Base-by-base conservation (phyloP, 2,797 vertebrate genomes). In the Austrolebias charrua region DNA sequence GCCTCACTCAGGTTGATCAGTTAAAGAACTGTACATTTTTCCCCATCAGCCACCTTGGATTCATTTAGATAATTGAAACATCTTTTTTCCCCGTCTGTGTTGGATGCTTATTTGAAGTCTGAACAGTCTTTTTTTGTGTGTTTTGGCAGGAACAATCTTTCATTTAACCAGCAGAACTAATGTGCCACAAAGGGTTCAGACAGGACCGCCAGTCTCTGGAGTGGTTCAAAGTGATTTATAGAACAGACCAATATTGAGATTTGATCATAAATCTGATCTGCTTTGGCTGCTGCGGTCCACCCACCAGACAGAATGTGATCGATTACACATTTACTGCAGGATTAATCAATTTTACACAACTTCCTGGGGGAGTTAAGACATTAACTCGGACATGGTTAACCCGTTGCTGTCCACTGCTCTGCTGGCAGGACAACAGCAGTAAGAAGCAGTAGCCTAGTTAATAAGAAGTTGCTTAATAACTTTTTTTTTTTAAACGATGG, bases 21-120 rank as follows among this genome's bases (percentile, higher is more conserved):
- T 45, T 7, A 1, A 15, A 43, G 20, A 54, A 2, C 14, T n/a
- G 56, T 9, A 12, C 7, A 43, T 52, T 29, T 11, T 29, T 60
- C 42, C 13, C 52, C 9, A 12, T 79, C 68, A 56, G 13, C 65
- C 63, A 35, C 57, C 53, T 28, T 10, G 5, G 10, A 35, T 48
- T 71, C 61, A 66, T 81, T 78, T 66, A 60, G 72, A 55, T 77
- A 71, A 80, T 66, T 70, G 79, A 72, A 78, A 81, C 62, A 75
- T 75, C 61, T 63, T 63, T 69, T 68, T 48, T 76, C 40, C 40
- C 38, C n/a, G n/a, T 66, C n/a, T 12, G 52, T 4, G 16, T 45
- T 5, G 49, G 40, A 15, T 45, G 75, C 66, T 75, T 35, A 8
- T 66, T 45, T 59, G 62, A 40, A 18, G 48, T 58, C 58, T 63